phyloP scores from a whole-genome alignment of 1,140 invertebrate genomes.

The Frieseomelitta varia region DNA sequence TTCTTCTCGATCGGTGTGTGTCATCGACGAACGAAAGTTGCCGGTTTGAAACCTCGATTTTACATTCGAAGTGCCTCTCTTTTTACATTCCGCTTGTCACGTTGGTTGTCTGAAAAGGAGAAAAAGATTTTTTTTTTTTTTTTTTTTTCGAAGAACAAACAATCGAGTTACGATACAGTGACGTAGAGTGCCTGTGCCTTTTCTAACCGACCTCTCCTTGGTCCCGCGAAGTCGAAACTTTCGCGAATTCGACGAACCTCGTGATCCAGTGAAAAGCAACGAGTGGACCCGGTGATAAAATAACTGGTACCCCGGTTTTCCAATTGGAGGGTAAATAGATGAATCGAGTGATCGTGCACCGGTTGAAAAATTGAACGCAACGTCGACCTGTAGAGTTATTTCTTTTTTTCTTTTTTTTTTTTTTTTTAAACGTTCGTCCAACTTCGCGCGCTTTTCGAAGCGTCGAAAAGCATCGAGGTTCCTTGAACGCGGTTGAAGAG shows the following conservation, averaged over 20 bases:
- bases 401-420: too few species aligned
- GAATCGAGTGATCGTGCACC: background rate
- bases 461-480: too few species aligned
- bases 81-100: background rate
- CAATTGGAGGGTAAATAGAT: too few species aligned
- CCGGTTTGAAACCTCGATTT: background rate
- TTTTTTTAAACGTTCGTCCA: background rate
- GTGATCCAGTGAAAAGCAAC: background rate
- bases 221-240: background rate
- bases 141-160: background rate
- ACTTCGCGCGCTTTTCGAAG: background rate
- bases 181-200: background rate
- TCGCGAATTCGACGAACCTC: background rate
- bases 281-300: background rate
- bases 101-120: too few species aligned
- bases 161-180: background rate
- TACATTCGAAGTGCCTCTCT: slow-evolving; percentile 11
- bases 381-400: background rate
- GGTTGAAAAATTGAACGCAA: slow-evolving; percentile 5
- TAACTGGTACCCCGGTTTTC: background rate
- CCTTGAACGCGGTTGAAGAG: background rate
- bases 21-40: background rate
- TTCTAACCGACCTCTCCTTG: background rate
- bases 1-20: background rate
- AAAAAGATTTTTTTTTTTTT: background rate